Conservation (phyloP, 35 echinoderm and acorn worm genomes). For the Ptychodera flava region DNA sequence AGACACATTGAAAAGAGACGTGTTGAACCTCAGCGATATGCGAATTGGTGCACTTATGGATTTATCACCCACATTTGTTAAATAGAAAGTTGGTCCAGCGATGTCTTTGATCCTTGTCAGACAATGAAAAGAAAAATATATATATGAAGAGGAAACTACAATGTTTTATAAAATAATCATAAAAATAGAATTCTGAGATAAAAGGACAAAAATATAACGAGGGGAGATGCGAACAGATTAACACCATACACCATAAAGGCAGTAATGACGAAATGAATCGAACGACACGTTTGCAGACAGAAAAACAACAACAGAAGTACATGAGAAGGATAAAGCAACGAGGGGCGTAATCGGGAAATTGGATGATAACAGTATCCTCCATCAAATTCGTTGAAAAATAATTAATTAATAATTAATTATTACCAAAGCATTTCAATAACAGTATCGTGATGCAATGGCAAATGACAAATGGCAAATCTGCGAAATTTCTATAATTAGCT, state of each 20-base stretch:
- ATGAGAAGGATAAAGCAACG: too few relatives aligned
- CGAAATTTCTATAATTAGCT: not conserved
- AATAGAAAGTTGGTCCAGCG: not conserved
- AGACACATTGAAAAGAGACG: not conserved
- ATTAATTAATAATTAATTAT: too few relatives aligned
- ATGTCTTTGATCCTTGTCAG: not conserved
- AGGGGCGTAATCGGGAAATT: too few relatives aligned
- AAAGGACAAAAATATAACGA: not conserved
- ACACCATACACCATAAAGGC: not conserved
- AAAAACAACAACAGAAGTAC: too few relatives aligned
- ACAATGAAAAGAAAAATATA: too few relatives aligned
- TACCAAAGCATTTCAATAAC: too few relatives aligned
- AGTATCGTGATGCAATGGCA: too few relatives aligned
- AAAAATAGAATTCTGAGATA: not conserved
- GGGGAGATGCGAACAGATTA: not conserved
- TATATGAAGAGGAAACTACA: too few relatives aligned
- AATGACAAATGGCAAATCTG: not conserved
- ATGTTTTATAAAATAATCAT: not conserved
- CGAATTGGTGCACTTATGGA: not conserved
- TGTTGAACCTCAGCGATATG: not conserved
- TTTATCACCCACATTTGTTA: not conserved
- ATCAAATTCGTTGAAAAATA: too few relatives aligned
- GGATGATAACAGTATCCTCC: too few relatives aligned
- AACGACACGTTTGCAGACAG: not conserved
- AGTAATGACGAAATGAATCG: not conserved